These are phyloP conservation scores for Pluvianellus socialis DNA, from an alignment of 2,113 vertebrate species.

Conservation along the genomic window DNA sequence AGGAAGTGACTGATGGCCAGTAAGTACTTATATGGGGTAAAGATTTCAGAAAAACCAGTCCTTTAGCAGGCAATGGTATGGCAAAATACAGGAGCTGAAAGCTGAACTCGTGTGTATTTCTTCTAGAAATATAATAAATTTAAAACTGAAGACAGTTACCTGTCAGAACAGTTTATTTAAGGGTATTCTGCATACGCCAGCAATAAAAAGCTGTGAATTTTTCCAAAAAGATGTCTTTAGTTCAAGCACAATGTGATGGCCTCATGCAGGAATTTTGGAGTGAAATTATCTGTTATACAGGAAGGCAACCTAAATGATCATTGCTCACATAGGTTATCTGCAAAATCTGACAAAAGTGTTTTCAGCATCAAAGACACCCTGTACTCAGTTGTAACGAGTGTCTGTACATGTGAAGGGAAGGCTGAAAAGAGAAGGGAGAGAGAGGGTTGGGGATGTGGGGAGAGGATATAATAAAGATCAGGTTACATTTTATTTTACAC, in stretches of 20 bases:
- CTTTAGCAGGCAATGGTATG: not conserved
- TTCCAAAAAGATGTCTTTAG: not conserved
- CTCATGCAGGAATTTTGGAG: not conserved
- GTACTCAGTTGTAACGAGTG: rapidly evolving
- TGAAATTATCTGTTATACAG: not conserved
- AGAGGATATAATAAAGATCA: not conserved
- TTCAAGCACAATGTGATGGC: not conserved
- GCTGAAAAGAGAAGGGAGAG: not conserved
- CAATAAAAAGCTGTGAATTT: not conserved
- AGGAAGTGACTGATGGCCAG: not conserved
- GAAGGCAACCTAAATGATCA: not conserved
- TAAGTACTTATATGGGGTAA: not conserved
- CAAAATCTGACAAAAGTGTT: not conserved
- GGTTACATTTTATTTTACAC: not conserved
- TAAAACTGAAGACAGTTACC: not conserved
- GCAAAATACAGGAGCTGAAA: not conserved
- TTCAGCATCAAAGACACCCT: not conserved
- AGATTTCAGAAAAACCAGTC: not conserved
- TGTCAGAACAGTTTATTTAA: not conserved
- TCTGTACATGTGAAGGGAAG: not conserved
- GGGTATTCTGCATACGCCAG: not conserved
- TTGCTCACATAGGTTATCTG: not conserved
- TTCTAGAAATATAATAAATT: not conserved
- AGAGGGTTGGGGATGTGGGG: not conserved
- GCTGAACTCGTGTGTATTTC: not conserved